Evolutionary conservation across 1,140 invertebrate genomes (phyloP).

Genomic region (Leptoteleia sp.): DNA sequence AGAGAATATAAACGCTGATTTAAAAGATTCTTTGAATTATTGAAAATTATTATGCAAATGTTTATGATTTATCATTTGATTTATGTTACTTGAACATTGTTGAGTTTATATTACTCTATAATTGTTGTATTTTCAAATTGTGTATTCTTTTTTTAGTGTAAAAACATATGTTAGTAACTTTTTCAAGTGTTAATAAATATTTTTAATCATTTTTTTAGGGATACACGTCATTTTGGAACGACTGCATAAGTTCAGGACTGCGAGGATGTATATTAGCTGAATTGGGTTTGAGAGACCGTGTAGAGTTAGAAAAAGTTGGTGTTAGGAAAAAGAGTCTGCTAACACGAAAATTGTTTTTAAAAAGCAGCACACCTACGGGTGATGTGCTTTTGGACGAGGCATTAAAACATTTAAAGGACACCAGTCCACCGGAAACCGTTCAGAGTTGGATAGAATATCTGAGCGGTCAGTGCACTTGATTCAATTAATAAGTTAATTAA

Average conservation of each 20-base stretch:
- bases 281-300: slow-evolving; percentile 94
- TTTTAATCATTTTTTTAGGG: slow-evolving; percentile 86
- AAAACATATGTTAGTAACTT: too few relatives aligned
- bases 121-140: too few relatives aligned
- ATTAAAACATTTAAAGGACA: slow-evolving; percentile 98
- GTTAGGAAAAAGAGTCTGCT: slow-evolving; percentile 96
- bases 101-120: too few relatives aligned
- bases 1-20: too few relatives aligned
- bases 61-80: too few relatives aligned
- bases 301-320: slow-evolving; percentile 98
- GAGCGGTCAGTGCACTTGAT: slow-evolving; percentile 83
- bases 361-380: slow-evolving; percentile 95
- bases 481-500: slow-evolving; percentile 1
- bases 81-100: too few relatives aligned
- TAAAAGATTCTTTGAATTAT: too few relatives aligned
- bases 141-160: too few relatives aligned
- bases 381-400: slow-evolving; percentile 99
- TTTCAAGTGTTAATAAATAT: not conserved
- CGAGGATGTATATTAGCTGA: slow-evolving; percentile 99
- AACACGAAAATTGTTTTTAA: slow-evolving; percentile 88
- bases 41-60: too few relatives aligned
- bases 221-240: slow-evolving; percentile 99
- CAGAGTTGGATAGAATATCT: slow-evolving; percentile 99
- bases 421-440: slow-evolving; percentile 97
- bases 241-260: slow-evolving; percentile 99